These are phyloP conservation scores for Etheostoma spectabile DNA, from an alignment of 2,113 vertebrate species.

Conservation along the genomic window DNA sequence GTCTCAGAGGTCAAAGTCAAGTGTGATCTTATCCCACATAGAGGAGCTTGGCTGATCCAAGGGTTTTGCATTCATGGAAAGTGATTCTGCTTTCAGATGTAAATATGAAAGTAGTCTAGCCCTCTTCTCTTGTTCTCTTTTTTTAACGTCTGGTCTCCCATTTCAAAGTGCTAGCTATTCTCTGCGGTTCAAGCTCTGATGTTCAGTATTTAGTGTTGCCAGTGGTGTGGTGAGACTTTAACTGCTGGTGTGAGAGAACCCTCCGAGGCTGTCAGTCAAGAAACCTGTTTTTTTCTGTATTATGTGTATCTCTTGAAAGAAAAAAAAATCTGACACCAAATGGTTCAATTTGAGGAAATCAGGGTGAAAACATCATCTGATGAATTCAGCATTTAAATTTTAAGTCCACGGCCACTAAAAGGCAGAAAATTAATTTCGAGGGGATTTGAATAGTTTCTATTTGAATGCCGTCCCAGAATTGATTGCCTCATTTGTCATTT, in stretches of 20 bases:
- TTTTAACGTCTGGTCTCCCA: constrained; percentile 17
- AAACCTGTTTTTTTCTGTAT: constrained; percentile 10
- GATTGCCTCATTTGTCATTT: constrained; percentile 83
- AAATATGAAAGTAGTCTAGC: constrained; percentile 59
- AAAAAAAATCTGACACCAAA: constrained; percentile 12
- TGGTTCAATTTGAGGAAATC: constrained; percentile 23
- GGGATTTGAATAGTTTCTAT: constrained; percentile 76
- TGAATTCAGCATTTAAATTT: constrained; percentile 62
- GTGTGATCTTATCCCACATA: constrained; percentile 30
- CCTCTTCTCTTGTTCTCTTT: constrained; percentile 28
- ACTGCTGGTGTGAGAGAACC: constrained; percentile 3
- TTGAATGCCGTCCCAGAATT: constrained; percentile 77
- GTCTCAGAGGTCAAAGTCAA: constrained; percentile 62
- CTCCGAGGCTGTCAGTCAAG: constrained; percentile 1
- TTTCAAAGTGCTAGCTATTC: constrained; percentile 30
- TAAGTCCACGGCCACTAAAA: constrained; percentile 57
- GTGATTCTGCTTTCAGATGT: constrained; percentile 44
- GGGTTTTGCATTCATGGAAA: constrained; percentile 53
- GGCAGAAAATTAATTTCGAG: constrained; percentile 75
- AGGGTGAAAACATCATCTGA: constrained; percentile 33
- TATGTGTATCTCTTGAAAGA: constrained; percentile 16
- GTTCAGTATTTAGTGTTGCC: constrained; percentile 33
- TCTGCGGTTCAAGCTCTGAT: constrained; percentile 26
- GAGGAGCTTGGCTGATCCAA: constrained; percentile 39
- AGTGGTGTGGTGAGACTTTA: constrained; percentile 2